Conservation (phyloP, 2,113 vertebrate species). For the Sorex fumeus region DNA sequence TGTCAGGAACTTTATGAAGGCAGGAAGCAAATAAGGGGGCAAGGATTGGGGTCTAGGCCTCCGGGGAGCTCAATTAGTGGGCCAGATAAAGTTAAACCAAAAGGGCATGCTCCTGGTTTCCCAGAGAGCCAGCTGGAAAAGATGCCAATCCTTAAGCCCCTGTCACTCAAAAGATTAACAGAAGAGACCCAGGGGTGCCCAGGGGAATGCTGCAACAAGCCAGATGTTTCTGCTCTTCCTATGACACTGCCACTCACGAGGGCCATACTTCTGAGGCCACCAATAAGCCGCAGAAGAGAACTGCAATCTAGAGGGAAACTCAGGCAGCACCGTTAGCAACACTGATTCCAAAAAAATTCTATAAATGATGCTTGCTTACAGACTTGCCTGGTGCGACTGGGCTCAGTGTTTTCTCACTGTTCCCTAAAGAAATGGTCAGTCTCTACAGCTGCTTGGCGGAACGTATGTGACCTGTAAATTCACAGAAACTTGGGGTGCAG, state of each 20-base stretch:
- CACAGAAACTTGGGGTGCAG: not conserved
- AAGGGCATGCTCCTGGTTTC: slow-evolving; percentile 78
- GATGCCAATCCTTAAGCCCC: slow-evolving; percentile 76
- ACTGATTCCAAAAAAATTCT: not conserved
- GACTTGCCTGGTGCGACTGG: not conserved
- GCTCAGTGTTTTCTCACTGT: slow-evolving; percentile 1
- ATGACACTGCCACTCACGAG: slow-evolving; percentile 1
- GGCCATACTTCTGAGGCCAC: slow-evolving; percentile 55
- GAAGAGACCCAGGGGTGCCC: slow-evolving; percentile 72
- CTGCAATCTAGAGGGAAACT: not conserved
- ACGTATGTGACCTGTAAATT: not conserved
- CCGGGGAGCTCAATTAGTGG: slow-evolving; percentile 79
- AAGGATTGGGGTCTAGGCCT: slow-evolving; percentile 75
- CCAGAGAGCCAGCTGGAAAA: slow-evolving; percentile 79
- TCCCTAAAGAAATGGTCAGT: not conserved
- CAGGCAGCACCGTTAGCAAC: not conserved
- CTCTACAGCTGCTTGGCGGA: not conserved
- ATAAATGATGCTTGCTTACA: not conserved
- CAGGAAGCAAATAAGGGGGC: slow-evolving; percentile 79
- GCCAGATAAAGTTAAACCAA: slow-evolving; percentile 78
- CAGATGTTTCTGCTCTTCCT: slow-evolving; percentile 75
- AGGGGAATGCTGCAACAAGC: slow-evolving; percentile 54
- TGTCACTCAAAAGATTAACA: slow-evolving; percentile 83
- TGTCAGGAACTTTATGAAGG: slow-evolving; percentile 78
- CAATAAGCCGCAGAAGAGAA: slow-evolving; percentile 40